Evolutionary conservation across 2,888 invertebrate genomes (phyloP).

Genomic region (Dolichomitus sp.): DNA sequence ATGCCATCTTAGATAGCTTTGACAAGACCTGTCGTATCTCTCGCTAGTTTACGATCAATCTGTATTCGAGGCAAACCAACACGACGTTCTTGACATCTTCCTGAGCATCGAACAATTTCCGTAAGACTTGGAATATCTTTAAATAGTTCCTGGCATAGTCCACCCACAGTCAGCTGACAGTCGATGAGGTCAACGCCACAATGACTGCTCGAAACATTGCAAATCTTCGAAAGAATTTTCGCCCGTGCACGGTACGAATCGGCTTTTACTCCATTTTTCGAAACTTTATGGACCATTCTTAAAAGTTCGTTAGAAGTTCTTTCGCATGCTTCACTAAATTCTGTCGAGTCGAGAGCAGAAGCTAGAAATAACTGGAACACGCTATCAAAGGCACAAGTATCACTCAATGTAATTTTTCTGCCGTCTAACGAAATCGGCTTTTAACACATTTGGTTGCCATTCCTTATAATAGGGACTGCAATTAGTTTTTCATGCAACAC

Average conservation of each 20-base stretch:
- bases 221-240: not conserved
- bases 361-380: constrained; percentile 4
- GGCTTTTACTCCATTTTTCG: not conserved
- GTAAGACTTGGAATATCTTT: constrained; percentile 15
- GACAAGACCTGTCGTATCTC: not conserved
- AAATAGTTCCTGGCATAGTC: not conserved
- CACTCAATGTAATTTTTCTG: constrained; percentile 2
- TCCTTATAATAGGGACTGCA: constrained; percentile 13
- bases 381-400: constrained; percentile 21
- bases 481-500: constrained; percentile 4
- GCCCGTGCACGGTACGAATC: constrained; percentile 1
- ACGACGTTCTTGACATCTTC: constrained; percentile 7
- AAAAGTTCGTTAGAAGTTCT: not conserved
- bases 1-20: not conserved
- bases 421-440: not conserved
- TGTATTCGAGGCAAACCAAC: constrained; percentile 13
- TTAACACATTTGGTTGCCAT: not conserved
- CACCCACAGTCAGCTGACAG: not conserved
- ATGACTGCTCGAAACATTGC: not conserved
- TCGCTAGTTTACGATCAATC: not conserved
- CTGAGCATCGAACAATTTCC: constrained; percentile 5
- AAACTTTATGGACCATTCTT: constrained; percentile 3
- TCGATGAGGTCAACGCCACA: constrained; percentile 18
- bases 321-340: not conserved
- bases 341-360: not conserved